Evolutionary conservation across 2,888 invertebrate genomes (phyloP), one percentile per base, ranked within the genome.

Genomic region (Acanthoscelides obtectus): DNA sequence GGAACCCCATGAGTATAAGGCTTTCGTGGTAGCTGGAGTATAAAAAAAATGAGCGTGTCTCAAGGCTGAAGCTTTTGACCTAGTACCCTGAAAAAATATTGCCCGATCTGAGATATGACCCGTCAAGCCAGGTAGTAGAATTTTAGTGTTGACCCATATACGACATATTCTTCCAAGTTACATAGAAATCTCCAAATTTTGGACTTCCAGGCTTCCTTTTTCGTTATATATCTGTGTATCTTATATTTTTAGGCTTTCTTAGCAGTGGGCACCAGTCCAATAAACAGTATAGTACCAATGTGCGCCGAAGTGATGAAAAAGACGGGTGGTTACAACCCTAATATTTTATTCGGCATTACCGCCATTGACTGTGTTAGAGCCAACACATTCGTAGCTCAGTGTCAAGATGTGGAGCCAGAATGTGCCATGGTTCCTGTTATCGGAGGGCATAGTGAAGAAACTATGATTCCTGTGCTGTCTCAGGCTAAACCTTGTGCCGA

Each of bases 381-480:
- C 0, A 93, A 93, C 81, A 89, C 91, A n/a, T 89, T 95, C 80
- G 91, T 91, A 64, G 92, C 94, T 0, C 87, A 90, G 75, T 87
- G 89, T 20, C 84, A 90, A 82, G 88, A 89, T 0, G 77, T 92
- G 65, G 88, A 90, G 76, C 91, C 93, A 0, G 86, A 88, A 74
- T 87, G 88, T 75, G 91, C 93, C 17, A 84, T 87, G 75, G 90
- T 94, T 8, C 95, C 95, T 0, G 92, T 95, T 0, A 87, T 91
- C 69, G 94, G 95, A 45, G 96, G 96, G 0, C 92, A 93, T 83
- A 90, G 92, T 21, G 89, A 90, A 19, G 88, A 89, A 74, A 94
- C 94, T 0, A 90, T 92, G 75, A 88, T 96, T 22, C 95, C 95
- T 0, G 85, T 96, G 20, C 87, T 94, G 72, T 94, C 94, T 0